Percentiles rank a stretch among this genome's conserved stretches.
phyloP scores from a whole-genome alignment of 2,888 invertebrate species.

The Callosobruchus maculatus region DNA sequence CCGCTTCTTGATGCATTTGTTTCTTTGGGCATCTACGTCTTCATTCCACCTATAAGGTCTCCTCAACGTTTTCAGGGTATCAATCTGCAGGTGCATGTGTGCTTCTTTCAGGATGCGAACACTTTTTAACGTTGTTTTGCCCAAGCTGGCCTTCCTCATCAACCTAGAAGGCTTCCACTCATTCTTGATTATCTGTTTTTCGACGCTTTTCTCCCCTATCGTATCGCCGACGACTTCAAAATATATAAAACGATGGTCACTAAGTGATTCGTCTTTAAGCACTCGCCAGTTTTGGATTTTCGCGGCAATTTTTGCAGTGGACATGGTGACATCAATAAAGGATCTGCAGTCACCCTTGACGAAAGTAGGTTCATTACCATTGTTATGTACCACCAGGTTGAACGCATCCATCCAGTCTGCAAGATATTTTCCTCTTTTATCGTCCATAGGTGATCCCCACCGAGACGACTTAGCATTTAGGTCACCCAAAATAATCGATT shows the following conservation, averaged over 20 bases:
- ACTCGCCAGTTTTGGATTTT: too few species aligned
- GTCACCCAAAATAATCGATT: too few species aligned
- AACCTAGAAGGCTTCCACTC: too few species aligned
- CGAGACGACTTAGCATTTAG: conserved; percentile 2
- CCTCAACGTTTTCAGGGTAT: neutral
- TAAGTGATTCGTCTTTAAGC: too few species aligned
- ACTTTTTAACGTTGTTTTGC: too few species aligned
- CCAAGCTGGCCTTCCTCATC: too few species aligned
- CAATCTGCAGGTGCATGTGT: neutral
- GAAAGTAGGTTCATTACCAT: conserved; percentile 3
- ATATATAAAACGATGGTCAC: too few species aligned
- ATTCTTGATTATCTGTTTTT: too few species aligned
- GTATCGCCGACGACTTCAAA: too few species aligned
- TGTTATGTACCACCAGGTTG: conserved; percentile 11
- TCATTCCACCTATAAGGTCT: neutral
- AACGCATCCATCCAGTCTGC: conserved; percentile 25
- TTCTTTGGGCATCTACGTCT: neutral
- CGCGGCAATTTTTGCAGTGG: too few species aligned
- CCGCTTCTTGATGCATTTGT: neutral
- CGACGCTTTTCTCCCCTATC: too few species aligned
- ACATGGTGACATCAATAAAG: too few species aligned
- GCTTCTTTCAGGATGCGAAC: neutral
- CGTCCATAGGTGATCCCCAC: conserved; percentile 24
- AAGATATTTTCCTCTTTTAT: conserved; percentile 21
- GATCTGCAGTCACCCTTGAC: neutral